Base-by-base conservation (phyloP, 1,140 invertebrate genomes). In the Liolophura sinensis region DNA sequence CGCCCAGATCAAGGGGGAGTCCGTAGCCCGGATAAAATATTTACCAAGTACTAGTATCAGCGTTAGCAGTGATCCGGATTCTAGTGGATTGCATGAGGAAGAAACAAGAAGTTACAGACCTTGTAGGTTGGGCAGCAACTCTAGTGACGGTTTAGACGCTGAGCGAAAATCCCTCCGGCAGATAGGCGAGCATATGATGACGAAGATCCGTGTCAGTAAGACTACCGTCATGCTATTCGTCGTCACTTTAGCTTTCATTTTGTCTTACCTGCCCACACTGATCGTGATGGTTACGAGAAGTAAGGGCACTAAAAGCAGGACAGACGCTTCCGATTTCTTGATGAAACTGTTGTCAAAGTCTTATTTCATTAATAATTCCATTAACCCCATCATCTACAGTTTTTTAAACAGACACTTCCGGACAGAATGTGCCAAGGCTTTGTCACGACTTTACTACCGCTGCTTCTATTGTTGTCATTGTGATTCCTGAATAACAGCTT, bases 361-460 rank as follows among this genome's bases (percentile, higher is more conserved):
- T 56, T 77, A 72, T 66, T 79, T 82, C 62, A 71, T 80, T 52
- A 82, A 82, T 66, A 80, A 80, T 65, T 77, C 79, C 25, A 74
- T 75, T 31, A 82, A 82, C 67, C 80, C 80, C 9, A 72, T 82
- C 47, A 82, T 82, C 54, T 82, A 82, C 69, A 79, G 76, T 40
- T 79, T 80, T 61, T 66, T 82, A 49, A 82, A 82, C 72, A 67
- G 72, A 16, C 77, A 77, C 65, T 82, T 82, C 72, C 57, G 79
- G 25, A 67, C 65, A 20, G 74, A 76, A 25, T 61, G 75, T 22
- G 31, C 68, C 1, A 55, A 31, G 4, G 16, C 68, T 7, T n/a
- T 68, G 0, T 61, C 64, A 49, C 46, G 65, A 60, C 9, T 68
- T n/a, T 14, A 22, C 47, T 24, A 11, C 12, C 22, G 56, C 56